Percentiles rank a stretch among this genome's conserved stretches.
Conservation (phyloP, 2,113 vertebrate species). For the Tichodroma muraria region DNA sequence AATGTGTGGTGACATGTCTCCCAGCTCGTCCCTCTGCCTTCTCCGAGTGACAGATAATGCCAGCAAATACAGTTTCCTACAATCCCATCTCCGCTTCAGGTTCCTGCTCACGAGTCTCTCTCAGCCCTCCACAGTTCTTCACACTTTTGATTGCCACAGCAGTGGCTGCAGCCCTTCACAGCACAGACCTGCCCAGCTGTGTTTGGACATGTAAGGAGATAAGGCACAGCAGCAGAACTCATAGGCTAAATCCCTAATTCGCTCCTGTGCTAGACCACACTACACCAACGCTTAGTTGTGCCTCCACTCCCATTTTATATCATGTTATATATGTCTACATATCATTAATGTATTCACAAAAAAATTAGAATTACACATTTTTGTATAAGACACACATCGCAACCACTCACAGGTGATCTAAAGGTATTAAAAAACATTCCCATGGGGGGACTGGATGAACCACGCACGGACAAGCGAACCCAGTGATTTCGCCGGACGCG, state of each 20-base stretch:
- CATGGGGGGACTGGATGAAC: not conserved
- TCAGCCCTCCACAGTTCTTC: not conserved
- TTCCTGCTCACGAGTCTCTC: not conserved
- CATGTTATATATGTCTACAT: too few relatives aligned
- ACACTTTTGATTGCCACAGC: not conserved
- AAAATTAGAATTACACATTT: not conserved
- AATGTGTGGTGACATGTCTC: not conserved
- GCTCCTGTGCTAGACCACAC: not conserved
- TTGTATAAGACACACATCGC: not conserved
- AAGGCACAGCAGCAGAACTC: not conserved
- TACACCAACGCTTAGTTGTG: not conserved
- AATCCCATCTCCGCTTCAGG: not conserved
- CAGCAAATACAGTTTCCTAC: not conserved
- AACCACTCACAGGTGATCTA: not conserved
- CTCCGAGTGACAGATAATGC: not conserved
- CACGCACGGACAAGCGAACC: fast-evolving
- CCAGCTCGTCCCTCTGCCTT: not conserved
- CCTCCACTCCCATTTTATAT: not conserved
- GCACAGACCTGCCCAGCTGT: not conserved
- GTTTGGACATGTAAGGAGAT: not conserved
- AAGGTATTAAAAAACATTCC: not conserved
- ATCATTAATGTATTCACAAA: not conserved
- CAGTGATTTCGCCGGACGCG: fast-evolving
- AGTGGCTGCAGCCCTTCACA: not conserved
- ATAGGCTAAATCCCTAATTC: not conserved